phyloP scores from a whole-genome alignment of 2,888 invertebrate genomes.

The Cantharis rustica region DNA sequence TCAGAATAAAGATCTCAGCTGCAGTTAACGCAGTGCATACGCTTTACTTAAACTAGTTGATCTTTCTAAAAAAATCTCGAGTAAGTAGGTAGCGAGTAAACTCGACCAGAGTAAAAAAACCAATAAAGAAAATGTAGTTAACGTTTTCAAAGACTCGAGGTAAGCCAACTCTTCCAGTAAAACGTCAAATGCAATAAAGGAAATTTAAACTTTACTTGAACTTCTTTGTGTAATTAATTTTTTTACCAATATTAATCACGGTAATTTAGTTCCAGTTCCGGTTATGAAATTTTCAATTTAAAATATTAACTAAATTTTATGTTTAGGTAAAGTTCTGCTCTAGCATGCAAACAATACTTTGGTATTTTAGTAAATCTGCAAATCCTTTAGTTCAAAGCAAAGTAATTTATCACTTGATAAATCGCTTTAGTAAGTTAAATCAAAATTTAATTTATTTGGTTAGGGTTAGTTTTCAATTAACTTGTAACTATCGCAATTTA shows the following conservation, averaged over 20 bases:
- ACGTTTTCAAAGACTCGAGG: too few relatives aligned
- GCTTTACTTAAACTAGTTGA: too few relatives aligned
- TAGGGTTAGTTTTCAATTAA: background rate
- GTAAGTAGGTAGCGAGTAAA: too few relatives aligned
- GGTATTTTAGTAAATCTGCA: background rate
- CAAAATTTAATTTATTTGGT: background rate
- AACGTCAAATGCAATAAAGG: background rate
- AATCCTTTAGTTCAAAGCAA: background rate
- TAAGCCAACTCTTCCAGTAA: too few relatives aligned
- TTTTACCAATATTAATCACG: background rate
- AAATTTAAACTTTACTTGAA: background rate
- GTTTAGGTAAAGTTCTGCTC: background rate
- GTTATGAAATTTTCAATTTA: background rate
- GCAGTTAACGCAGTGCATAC: too few relatives aligned
- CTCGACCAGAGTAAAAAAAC: too few relatives aligned
- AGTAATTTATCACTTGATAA: background rate
- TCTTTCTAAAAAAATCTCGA: too few relatives aligned
- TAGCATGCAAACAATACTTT: background rate
- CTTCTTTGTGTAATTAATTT: background rate
- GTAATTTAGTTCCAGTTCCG: background rate
- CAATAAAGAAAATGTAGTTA: too few relatives aligned
- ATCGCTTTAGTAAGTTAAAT: background rate
- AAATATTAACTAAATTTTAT: background rate
- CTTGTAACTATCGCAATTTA: background rate
- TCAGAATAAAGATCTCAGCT: too few relatives aligned